Evolutionary conservation across 2,113 vertebrate species (phyloP).

Genomic region (Halichoerus grypus): DNA sequence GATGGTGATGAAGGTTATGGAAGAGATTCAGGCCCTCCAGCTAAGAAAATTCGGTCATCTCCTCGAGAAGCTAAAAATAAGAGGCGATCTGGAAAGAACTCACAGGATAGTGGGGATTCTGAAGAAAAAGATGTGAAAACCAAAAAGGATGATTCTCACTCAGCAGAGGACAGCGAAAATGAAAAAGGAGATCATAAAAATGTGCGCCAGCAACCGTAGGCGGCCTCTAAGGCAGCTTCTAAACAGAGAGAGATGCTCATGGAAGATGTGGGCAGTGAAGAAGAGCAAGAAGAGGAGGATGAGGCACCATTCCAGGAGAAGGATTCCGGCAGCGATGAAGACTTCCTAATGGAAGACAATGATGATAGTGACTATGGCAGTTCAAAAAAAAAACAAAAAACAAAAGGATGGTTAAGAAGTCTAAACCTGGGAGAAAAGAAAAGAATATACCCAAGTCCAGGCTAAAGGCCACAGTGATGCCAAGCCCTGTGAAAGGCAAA

Average conservation of each 20-base stretch:
- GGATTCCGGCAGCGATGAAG: constrained; percentile 98
- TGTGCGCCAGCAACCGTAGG: constrained; percentile 96
- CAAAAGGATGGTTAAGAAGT: constrained; percentile 95
- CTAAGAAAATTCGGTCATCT: constrained; percentile 96
- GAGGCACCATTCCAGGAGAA: constrained; percentile 94
- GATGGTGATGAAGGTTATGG: constrained; percentile 94
- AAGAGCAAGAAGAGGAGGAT: constrained; percentile 95
- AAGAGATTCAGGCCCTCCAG: constrained; percentile 92
- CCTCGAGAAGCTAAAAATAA: constrained; percentile 97
- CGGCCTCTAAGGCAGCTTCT: constrained; percentile 97
- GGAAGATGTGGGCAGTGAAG: constrained; percentile 96
- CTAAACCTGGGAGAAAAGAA: constrained; percentile 96
- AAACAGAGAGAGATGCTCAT: constrained; percentile 98
- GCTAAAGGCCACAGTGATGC: constrained; percentile 99
- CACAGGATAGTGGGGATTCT: constrained; percentile 88
- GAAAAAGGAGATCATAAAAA: constrained; percentile 97
- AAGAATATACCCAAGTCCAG: constrained; percentile 99
- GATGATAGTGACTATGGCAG: constrained; percentile 98
- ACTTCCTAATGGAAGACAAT: constrained; percentile 99
- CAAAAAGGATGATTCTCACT: background rate
- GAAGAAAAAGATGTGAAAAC: no score
- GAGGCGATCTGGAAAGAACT: constrained; percentile 95
- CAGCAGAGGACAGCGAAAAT: constrained; percentile 97
- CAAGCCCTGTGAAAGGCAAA: constrained; percentile 98
- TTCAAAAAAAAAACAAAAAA: constrained; percentile 99